phyloP scores from a whole-genome alignment of 2,888 invertebrate genomes.

The Calameuta pallipes region DNA sequence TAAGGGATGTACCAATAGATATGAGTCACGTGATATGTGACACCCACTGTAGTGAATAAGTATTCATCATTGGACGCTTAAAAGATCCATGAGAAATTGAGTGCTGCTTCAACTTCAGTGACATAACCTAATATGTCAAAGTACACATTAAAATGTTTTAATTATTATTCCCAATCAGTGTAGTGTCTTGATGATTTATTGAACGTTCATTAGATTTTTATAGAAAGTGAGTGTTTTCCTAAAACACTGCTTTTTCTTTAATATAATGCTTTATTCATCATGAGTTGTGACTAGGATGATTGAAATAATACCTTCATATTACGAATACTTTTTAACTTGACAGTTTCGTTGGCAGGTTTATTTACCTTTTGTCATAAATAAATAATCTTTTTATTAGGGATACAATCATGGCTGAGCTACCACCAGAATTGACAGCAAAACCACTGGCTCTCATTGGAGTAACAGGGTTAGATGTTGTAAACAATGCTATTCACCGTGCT shows the following conservation, averaged over 20 bases:
- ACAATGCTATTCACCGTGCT: constrained; percentile 88
- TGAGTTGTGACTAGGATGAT: neutral
- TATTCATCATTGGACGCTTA: neutral
- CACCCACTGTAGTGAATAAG: no score
- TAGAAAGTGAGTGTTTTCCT: neutral
- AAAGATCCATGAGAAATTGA: no score
- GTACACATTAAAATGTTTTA: neutral
- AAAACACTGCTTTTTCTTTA: neutral
- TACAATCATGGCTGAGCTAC: constrained; percentile 72
- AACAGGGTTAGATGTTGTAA: constrained; percentile 86
- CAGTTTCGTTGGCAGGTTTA: neutral
- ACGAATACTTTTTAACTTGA: neutral
- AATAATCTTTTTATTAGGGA: neutral
- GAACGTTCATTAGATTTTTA: neutral
- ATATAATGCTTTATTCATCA: neutral
- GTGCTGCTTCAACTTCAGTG: neutral
- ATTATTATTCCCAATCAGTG: neutral
- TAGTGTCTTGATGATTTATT: neutral
- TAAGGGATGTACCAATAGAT: no score
- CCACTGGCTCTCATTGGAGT: constrained; percentile 90
- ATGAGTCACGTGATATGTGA: no score
- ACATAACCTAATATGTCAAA: neutral
- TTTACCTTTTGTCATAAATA: neutral
- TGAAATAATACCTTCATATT: neutral
- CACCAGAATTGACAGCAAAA: constrained; percentile 84